Evolutionary conservation across 1,140 invertebrate species (phyloP), one percentile per base, ranked within the genome.

Genomic region (Myzus persicae): DNA sequence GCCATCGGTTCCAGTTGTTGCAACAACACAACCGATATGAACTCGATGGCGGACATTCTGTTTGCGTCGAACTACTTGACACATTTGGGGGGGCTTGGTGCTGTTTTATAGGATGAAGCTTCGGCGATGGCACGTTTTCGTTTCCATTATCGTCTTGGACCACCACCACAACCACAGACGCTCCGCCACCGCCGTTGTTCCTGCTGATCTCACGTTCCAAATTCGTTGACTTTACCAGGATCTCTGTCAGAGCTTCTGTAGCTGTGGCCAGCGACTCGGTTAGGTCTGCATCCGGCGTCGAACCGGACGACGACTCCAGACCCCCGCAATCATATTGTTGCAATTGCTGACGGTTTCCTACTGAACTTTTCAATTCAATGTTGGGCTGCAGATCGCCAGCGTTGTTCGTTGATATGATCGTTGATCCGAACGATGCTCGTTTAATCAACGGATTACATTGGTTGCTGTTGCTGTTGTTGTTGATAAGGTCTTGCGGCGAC

Each of bases 1-100:
- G 85, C 91, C 91, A 93, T 42, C 48, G 54, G 38, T 93, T 93
- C 91, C 91, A 93, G 6, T 85, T 48, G 24, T 82, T 92, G 40
- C 91, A 92, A 18, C 91, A 92, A 81, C 91, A 92, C 24, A 51
- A 9, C 1, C 51, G 81, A 48, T 48, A 82, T 0, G 91, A 92
- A 84, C 91, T 84, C 0, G 81, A 84, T 18, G 91, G 24, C 1
- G 46, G 91, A 46, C 91, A 92, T 51, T 92, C 91, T 0, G 91
- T 92, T 92, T 92, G 91, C 3, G 91, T 93, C 1, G 91, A 93
- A 40, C 91, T 93, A 48, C 81, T 93, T 0, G 91, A 93, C 2
- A 93, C 81, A 11, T 85, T 93, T 26, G 91, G 91, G 6, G 18
- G 1, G 31, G n/a, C 14, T n/a, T 92, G 22, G 2, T 51, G n/a